These are phyloP conservation scores for Caprella mutica DNA, from an alignment of 2,888 invertebrate genomes.

Conservation along the genomic window DNA sequence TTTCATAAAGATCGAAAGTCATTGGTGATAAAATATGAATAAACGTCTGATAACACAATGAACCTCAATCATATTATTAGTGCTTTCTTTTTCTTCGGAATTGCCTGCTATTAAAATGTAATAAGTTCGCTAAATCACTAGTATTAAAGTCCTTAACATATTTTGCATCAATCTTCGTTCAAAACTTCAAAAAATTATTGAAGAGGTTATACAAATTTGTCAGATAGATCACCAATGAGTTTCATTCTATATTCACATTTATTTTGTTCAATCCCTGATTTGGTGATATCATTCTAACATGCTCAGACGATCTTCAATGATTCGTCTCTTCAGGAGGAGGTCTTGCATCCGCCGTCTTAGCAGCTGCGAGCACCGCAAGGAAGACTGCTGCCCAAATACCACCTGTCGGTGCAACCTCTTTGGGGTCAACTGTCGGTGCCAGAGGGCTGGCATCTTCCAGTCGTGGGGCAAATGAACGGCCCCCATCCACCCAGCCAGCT, in stretches of 20 bases:
- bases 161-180: not conserved
- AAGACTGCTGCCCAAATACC: slow-evolving; percentile 73
- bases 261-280: too few relatives aligned
- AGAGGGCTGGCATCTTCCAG: slow-evolving; percentile 68
- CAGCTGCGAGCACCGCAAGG: slow-evolving; percentile 71
- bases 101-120: not conserved
- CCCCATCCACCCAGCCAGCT: not conserved
- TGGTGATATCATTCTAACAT: not conserved
- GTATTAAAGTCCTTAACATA: not conserved
- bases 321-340: slow-evolving; percentile 29
- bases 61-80: not conserved
- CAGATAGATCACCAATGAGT: too few relatives aligned
- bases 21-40: not conserved
- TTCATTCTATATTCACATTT: too few relatives aligned
- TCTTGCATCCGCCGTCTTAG: slow-evolving; percentile 63
- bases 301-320: slow-evolving; percentile 19
- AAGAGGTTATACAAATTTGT: not conserved
- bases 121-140: not conserved
- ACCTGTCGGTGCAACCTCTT: slow-evolving; percentile 78
- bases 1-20: not conserved
- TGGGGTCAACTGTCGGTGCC: slow-evolving; percentile 79
- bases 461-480: slow-evolving; percentile 32
- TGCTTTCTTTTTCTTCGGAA: not conserved
- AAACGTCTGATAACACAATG: not conserved
- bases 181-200: not conserved